Evolutionary conservation across 2,888 invertebrate species (phyloP).

Genomic region (Idaea dimidiata): DNA sequence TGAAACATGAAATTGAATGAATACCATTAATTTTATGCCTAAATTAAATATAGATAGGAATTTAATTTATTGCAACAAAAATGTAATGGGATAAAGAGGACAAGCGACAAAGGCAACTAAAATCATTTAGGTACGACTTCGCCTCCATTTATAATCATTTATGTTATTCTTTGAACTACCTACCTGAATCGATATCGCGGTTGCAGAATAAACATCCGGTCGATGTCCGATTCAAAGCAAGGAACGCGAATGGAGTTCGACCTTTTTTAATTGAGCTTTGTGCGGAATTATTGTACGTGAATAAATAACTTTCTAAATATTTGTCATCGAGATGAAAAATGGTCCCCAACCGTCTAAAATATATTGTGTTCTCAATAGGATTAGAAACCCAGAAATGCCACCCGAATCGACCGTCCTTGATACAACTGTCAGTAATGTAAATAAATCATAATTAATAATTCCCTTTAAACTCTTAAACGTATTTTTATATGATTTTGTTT

Average conservation of each 20-base stretch:
- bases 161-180: slow-evolving; percentile 69
- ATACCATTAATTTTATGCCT: not conserved
- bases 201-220: slow-evolving; percentile 72
- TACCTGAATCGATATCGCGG: slow-evolving; percentile 74
- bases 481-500: slow-evolving; percentile 47
- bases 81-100: slow-evolving; percentile 24
- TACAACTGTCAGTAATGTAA: slow-evolving; percentile 53
- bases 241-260: slow-evolving; percentile 50
- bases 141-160: not conserved
- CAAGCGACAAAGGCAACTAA: slow-evolving; percentile 8
- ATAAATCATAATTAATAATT: slow-evolving; percentile 58
- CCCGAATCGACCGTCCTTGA: slow-evolving; percentile 48
- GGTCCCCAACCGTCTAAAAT: slow-evolving; percentile 56
- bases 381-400: slow-evolving; percentile 74
- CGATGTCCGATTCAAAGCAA: slow-evolving; percentile 56
- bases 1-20: slow-evolving; percentile 50
- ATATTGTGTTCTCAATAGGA: slow-evolving; percentile 71
- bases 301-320: slow-evolving; percentile 79
- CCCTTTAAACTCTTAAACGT: slow-evolving; percentile 43
- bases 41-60: not conserved
- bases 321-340: slow-evolving; percentile 78
- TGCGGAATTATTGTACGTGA: slow-evolving; percentile 57
- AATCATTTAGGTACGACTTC: not conserved
- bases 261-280: slow-evolving; percentile 66
- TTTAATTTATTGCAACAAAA: not conserved